phyloP scores from a whole-genome alignment of 2,888 invertebrate species.

The Sepioteuthis lessoniana region DNA sequence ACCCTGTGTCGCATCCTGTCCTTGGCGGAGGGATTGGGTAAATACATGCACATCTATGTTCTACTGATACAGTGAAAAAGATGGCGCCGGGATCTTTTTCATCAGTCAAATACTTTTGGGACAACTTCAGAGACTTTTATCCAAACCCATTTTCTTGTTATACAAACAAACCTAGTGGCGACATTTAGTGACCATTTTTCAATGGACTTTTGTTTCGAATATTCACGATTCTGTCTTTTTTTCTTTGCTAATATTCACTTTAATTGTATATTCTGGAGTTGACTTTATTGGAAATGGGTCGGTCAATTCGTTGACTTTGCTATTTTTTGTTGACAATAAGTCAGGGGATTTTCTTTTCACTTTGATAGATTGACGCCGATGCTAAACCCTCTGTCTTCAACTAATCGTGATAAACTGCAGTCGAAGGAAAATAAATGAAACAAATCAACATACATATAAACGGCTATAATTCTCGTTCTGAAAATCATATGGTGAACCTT shows the following conservation, averaged over 20 bases:
- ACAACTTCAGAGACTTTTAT: neutral
- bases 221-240: neutral
- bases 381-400: neutral
- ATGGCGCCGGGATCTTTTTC: too few species aligned
- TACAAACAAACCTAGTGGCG: neutral
- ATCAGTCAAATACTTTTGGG: too few species aligned
- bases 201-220: neutral
- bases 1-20: too few species aligned
- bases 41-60: too few species aligned
- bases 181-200: neutral
- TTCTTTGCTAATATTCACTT: neutral
- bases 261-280: neutral
- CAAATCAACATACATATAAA: too few species aligned
- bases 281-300: neutral
- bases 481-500: too few species aligned
- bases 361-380: neutral
- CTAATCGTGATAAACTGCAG: neutral
- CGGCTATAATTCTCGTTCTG: too few species aligned
- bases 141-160: neutral
- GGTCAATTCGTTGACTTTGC: neutral
- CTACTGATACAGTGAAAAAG: too few species aligned
- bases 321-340: neutral
- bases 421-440: too few species aligned
- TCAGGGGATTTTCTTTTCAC: neutral
- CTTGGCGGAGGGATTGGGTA: too few species aligned